Evolutionary conservation across 1,140 invertebrate genomes (phyloP), one percentile per base, ranked within the genome.

Genomic region (Drosophila rufa): DNA sequence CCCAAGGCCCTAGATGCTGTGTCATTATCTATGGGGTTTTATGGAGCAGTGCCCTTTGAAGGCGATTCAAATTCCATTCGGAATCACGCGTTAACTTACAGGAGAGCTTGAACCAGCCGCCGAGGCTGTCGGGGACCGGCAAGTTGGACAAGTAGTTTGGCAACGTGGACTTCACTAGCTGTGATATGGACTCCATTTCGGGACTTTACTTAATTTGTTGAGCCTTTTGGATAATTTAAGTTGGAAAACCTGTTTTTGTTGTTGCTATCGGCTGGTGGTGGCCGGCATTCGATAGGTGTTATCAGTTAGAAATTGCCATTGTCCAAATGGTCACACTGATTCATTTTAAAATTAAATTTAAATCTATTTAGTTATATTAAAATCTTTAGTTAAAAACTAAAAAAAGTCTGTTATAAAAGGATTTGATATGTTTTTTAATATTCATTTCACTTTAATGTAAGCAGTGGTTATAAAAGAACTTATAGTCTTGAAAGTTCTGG

Each of bases 51-150:
- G 69, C 53, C 71, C 71, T 74, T 74, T 45, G 46, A 40, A 45
- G 60, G 40, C 40, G 36, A 25, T 14, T 65, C 59, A 43, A 65
- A 51, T 78, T 81, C 69, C 55, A 90, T 25, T 40, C 6, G 14
- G 53, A 40, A 25, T 42, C 40, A 11, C 36, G 3, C 15, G 8
- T 30, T 1, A 19, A 51, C 93, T 94, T 94, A 97, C 96, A 94
- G 93, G 96, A 95, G 64, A 97, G 94, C 79, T 94, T 95, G 90
- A 97, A 97, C 96, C 96, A 97, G 81, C 96, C 96, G 51, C 95
- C 94, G 75, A 97, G 92, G 4, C 95, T 94, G 85, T 97, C 94
- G 3, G 96, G 96, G 85, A 97, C 95, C 15, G 96, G 96, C 77
- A 97, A 94, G 87, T 94, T 94, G 51, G 96, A 94, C 60, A 97